Conservation (phyloP, 2,888 invertebrate species). For the Acleris cristana region DNA sequence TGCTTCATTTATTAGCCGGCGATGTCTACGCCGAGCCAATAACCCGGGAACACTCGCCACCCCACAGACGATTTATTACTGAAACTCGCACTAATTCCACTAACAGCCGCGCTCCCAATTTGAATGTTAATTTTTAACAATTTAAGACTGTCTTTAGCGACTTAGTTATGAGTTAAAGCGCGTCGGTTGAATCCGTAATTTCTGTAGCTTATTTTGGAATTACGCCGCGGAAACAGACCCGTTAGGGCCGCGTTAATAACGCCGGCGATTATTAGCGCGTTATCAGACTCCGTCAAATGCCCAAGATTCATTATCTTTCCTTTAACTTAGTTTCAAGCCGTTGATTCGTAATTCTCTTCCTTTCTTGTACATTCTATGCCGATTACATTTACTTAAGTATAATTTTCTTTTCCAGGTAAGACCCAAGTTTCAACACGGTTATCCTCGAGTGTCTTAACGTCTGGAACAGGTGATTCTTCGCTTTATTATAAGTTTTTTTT, state of each 20-base stretch:
- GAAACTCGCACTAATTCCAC: slow-evolving; percentile 79
- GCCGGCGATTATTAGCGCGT: slow-evolving; percentile 55
- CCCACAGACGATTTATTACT: slow-evolving; percentile 79
- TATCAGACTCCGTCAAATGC: slow-evolving; percentile 32
- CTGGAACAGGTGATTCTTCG: slow-evolving; percentile 10
- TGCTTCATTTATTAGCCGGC: slow-evolving; percentile 81
- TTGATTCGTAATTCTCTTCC: slow-evolving; percentile 3
- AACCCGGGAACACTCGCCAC: slow-evolving; percentile 70
- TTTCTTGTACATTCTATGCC: slow-evolving; percentile 14
- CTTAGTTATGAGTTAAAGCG: slow-evolving; percentile 67
- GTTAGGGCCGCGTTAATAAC: slow-evolving; percentile 57
- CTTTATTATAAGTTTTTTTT: neutral
- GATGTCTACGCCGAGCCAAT: slow-evolving; percentile 76
- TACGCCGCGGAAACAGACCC: slow-evolving; percentile 51
- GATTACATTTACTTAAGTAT: slow-evolving; percentile 52
- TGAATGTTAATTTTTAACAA: slow-evolving; percentile 83
- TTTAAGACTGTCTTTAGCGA: slow-evolving; percentile 73
- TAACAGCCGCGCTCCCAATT: slow-evolving; percentile 78
- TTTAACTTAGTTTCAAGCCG: slow-evolving; percentile 16
- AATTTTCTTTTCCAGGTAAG: slow-evolving; percentile 57
- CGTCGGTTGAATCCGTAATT: slow-evolving; percentile 63
- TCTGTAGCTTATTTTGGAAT: slow-evolving; percentile 61
- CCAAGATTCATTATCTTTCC: slow-evolving; percentile 18
- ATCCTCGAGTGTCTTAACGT: neutral
- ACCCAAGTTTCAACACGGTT: neutral